A percentile compares a stretch with the other conserved stretches of the same genome.
Evolutionary conservation across 2,113 vertebrate genomes (phyloP).

Genomic region (Vicugna pacos): DNA sequence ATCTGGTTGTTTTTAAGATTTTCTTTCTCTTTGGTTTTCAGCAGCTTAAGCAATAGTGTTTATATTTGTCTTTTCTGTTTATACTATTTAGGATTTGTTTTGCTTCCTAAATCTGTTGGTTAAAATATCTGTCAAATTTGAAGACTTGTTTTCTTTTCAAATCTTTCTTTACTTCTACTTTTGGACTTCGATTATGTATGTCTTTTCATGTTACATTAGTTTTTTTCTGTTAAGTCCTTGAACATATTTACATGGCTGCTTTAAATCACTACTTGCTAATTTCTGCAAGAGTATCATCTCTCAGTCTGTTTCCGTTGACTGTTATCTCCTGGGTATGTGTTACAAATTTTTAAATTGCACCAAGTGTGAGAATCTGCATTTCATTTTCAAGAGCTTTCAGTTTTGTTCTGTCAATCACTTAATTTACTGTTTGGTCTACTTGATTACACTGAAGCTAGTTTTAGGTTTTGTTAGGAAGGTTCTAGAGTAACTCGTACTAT

Average conservation of each 20-base stretch:
- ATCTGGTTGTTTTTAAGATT: background rate
- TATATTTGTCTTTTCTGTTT: background rate
- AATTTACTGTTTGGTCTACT: background rate
- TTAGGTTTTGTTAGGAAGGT: background rate
- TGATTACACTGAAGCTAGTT: background rate
- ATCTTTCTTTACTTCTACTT: background rate
- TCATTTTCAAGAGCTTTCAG: background rate
- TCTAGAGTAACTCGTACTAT: background rate
- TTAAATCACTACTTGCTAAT: background rate
- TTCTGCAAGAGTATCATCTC: background rate
- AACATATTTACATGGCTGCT: background rate
- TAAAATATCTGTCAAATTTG: background rate
- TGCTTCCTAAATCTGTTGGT: background rate
- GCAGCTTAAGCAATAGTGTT: background rate
- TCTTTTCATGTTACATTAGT: background rate
- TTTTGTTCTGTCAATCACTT: background rate
- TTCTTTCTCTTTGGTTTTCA: background rate
- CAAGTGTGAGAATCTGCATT: background rate
- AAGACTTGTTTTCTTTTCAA: background rate
- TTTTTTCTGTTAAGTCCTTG: constrained; percentile 20
- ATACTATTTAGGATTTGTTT: background rate
- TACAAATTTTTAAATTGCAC: background rate
- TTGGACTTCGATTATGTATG: background rate
- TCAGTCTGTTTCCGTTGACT: background rate
- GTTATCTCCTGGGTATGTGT: background rate